Evolutionary conservation across 1,140 invertebrate genomes (phyloP), one percentile per base, ranked within the genome.

Genomic region (Drosophila serrata): DNA sequence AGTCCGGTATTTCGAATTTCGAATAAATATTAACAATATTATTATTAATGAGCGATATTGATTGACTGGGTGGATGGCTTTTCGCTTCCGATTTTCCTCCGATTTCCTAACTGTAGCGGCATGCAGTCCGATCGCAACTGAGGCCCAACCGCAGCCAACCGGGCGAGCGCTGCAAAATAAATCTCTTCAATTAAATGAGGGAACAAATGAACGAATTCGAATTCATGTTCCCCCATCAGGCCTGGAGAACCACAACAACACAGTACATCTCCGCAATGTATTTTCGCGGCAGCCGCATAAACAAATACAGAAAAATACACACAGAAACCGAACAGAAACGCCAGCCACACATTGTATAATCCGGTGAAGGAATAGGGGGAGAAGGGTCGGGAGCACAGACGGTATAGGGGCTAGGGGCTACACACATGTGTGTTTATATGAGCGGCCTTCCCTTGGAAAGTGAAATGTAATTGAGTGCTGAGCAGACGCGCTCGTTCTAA

Each of bases 121-220:
- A 55, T 70, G 56, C 67, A 43, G 76, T 70, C 56, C 57, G 77
- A 87, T 81, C 80, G 84, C 80, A 87, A 87, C 84, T 87, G 68
- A 87, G 63, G 22, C 22, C 46, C 33, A 48, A 65, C 46, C 61
- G 65, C 49, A 31, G 37, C 12, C 43, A 69, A 17, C n/a, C 46
- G 33, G 27, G 62, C 61, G 61, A 69, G 46, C 65, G 57, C 63
- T 64, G 73, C 79, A 62, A 77, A 79, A 79, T 88, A 87, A 80
- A 90, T 87, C 84, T 87, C 80, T 74, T 87, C 84, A 87, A 87
- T 87, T 87, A 80, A 90, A 77, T 79, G 85, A 88, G 80, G 75
- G 62, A 70, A 60, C 75, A 68, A 81, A 79, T 82, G 79, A 75
- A 85, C 59, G 82, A 86, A 67, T 74, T 65, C 59, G 82, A 86